Percentiles rank a stretch among this genome's conserved stretches.
phyloP scores from a whole-genome alignment of 2,797 vertebrate genomes.

The Emydoidea blandingii region DNA sequence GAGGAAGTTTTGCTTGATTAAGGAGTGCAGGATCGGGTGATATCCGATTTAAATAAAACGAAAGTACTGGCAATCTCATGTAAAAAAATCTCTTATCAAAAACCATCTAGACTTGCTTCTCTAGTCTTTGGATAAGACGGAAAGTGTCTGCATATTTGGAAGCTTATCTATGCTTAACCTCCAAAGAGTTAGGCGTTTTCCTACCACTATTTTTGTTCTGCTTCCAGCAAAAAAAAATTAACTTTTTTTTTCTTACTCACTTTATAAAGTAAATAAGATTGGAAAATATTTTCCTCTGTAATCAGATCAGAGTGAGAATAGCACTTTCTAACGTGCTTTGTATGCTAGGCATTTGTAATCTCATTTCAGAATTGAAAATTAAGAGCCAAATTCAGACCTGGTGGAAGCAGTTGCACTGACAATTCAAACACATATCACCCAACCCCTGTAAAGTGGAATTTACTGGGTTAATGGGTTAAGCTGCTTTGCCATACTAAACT shows the following conservation, averaged over 20 bases:
- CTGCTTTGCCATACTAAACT: rapidly evolving
- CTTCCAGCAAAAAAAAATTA: not conserved
- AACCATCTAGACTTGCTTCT: not conserved
- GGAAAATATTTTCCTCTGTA: not conserved
- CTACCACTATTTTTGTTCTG: not conserved
- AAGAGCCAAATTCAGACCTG: not conserved
- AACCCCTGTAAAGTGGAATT: not conserved
- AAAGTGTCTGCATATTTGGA: not conserved
- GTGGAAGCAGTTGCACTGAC: not conserved
- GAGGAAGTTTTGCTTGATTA: not conserved
- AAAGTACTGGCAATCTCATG: not conserved
- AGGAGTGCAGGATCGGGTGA: not conserved
- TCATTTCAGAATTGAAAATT: not conserved
- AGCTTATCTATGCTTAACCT: not conserved
- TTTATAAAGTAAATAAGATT: not conserved
- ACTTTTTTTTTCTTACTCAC: not conserved
- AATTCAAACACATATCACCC: not conserved
- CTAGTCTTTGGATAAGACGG: not conserved
- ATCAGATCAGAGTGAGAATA: not conserved
- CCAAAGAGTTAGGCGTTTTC: not conserved
- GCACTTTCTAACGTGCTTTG: not conserved
- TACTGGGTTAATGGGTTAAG: not conserved
- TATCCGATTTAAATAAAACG: not conserved
- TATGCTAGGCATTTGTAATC: not conserved
- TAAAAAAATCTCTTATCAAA: not conserved